A percentile compares a stretch with the other conserved stretches of the same genome.
Evolutionary conservation across 2,113 vertebrate genomes (phyloP).

Genomic region (Xerus inauris): DNA sequence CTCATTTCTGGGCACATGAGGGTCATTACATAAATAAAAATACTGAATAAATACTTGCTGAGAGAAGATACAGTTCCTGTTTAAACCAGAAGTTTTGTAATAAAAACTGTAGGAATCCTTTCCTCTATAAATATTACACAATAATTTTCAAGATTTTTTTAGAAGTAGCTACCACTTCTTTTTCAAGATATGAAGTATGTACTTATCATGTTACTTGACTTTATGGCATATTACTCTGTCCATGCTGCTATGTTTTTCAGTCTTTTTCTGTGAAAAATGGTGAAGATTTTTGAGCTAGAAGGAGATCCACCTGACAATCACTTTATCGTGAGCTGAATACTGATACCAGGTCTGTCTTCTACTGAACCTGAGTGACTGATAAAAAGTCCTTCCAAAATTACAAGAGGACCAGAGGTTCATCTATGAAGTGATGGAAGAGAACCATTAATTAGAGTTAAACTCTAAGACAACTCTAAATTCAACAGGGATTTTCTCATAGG

Average conservation of each 20-base stretch:
- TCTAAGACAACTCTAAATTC: not conserved
- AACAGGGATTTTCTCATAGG: not conserved
- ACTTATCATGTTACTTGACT: constrained; percentile 24
- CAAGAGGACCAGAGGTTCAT: not conserved
- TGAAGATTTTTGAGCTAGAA: constrained; percentile 28
- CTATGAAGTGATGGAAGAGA: not conserved
- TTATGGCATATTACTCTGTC: not conserved
- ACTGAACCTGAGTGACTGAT: not conserved
- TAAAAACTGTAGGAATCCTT: not conserved
- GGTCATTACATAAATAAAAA: not conserved
- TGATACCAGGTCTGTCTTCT: not conserved
- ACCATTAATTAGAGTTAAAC: not conserved
- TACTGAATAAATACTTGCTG: not conserved
- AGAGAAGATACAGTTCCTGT: not conserved
- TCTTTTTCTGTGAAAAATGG: constrained; percentile 52
- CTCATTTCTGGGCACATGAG: not conserved
- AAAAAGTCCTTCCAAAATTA: constrained; percentile 21
- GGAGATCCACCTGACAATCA: not conserved
- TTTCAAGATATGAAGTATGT: constrained; percentile 20
- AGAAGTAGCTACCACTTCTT: not conserved
- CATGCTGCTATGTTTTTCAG: not conserved
- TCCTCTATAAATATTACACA: not conserved
- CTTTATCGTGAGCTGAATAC: constrained; percentile 3
- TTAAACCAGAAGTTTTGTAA: not conserved
- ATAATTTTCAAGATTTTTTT: not conserved